A percentile compares a stretch with the other conserved stretches of the same genome.
Conservation (phyloP, 2,888 invertebrate species). For the Scaeva pyrastri region DNA sequence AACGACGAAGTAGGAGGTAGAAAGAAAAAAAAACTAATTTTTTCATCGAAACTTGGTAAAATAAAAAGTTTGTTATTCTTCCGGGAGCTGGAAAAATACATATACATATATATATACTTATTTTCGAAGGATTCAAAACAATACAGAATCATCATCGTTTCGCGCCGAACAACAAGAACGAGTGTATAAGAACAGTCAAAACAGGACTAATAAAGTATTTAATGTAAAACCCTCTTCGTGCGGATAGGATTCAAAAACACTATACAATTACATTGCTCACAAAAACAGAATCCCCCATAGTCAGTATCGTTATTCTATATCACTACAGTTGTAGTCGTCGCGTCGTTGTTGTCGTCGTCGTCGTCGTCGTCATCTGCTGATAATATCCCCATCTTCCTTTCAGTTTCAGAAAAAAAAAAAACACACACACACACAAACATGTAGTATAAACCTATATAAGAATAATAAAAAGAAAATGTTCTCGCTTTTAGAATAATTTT, state of each 20-base stretch:
- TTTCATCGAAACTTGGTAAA: constrained; percentile 18
- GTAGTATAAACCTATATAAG: no score
- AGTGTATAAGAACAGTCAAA: constrained; percentile 14
- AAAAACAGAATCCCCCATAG: constrained; percentile 8
- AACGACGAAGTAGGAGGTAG: no score
- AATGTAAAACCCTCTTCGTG: constrained; percentile 11
- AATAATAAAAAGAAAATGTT: constrained; percentile 50
- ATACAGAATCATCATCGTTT: constrained; percentile 47
- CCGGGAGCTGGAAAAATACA: constrained; percentile 52
- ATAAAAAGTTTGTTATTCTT: constrained; percentile 50
- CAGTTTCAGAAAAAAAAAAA: no score
- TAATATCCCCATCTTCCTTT: constrained; percentile 41
- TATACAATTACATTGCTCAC: constrained; percentile 58
- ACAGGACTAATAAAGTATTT: constrained; percentile 26
- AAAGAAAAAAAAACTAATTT: neutral
- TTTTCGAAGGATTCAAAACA: constrained; percentile 45
- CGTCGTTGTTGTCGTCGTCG: constrained; percentile 6
- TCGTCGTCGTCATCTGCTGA: constrained; percentile 49
- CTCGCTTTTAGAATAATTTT: constrained; percentile 66
- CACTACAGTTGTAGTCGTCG: neutral
- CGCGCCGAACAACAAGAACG: neutral
- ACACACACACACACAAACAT: no score
- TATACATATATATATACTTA: constrained; percentile 9
- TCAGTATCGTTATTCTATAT: no score
- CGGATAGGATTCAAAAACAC: constrained; percentile 57